Conservation (phyloP, 2,113 vertebrate genomes). For the Lepidothrix coronata region DNA sequence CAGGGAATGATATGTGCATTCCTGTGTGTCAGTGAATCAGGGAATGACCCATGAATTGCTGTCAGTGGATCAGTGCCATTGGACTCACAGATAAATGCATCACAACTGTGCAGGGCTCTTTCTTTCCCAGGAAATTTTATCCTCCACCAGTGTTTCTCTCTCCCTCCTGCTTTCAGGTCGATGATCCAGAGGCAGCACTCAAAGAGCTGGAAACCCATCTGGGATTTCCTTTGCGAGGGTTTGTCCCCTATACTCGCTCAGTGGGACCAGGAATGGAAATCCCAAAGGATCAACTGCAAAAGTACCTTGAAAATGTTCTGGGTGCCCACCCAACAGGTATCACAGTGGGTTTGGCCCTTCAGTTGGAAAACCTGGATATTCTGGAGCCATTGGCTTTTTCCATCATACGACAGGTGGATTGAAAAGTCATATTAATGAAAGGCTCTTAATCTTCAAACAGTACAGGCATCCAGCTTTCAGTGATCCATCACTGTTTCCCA, state of each 20-base stretch:
- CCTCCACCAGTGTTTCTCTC: neutral
- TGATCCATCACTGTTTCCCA: neutral
- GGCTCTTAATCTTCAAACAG: neutral
- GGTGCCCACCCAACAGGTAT: constrained; percentile 66
- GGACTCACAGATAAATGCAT: neutral
- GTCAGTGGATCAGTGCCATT: neutral
- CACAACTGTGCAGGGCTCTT: neutral
- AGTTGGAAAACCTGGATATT: neutral
- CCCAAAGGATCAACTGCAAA: constrained; percentile 66
- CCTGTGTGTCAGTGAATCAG: neutral
- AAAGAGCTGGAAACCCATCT: constrained; percentile 73
- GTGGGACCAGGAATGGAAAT: constrained; percentile 70
- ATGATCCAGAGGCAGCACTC: constrained; percentile 68
- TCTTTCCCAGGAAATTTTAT: neutral
- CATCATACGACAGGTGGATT: neutral
- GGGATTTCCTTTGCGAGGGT: constrained; percentile 69
- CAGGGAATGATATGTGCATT: neutral
- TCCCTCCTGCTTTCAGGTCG: constrained; percentile 66
- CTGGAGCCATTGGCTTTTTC: neutral
- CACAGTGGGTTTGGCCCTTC: neutral
- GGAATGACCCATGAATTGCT: neutral
- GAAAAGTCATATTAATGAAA: neutral
- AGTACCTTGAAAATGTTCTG: constrained; percentile 73
- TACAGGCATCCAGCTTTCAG: neutral
- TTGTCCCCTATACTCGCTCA: constrained; percentile 54